Evolutionary conservation across 2,113 vertebrate genomes (phyloP).

Genomic region (Podiceps cristatus): DNA sequence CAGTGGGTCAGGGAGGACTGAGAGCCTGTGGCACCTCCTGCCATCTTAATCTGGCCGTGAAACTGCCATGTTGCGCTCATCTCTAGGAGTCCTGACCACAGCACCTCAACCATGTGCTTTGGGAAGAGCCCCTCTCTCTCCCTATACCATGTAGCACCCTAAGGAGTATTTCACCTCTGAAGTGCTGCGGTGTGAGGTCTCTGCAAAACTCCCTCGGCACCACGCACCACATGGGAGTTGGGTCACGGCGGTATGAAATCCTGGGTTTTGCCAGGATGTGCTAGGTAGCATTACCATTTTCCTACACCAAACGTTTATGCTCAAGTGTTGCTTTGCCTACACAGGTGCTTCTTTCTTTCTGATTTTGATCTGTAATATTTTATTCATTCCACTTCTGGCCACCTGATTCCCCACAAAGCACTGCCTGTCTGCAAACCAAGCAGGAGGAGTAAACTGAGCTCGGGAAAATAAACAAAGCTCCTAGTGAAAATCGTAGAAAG

Average conservation of each 20-base stretch:
- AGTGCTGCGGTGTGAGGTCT: fast-evolving
- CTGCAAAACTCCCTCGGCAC: not conserved
- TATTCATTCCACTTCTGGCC: not conserved
- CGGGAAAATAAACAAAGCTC: not conserved
- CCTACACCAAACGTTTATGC: not conserved
- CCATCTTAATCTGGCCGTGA: not conserved
- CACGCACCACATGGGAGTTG: fast-evolving
- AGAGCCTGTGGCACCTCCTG: not conserved
- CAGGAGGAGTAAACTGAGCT: not conserved
- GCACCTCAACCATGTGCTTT: fast-evolving
- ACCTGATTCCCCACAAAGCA: not conserved
- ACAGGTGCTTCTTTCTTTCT: not conserved
- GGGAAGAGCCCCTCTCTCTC: not conserved
- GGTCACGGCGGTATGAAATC: fast-evolving
- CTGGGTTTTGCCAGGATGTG: not conserved
- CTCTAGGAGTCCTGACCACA: not conserved
- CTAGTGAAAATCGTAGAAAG: not conserved
- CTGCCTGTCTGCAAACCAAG: not conserved
- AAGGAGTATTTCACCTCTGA: not conserved
- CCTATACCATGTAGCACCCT: no score
- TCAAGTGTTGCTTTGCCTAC: not conserved
- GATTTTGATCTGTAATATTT: not conserved
- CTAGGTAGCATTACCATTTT: not conserved
- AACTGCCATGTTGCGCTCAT: fast-evolving
- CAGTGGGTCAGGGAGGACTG: fast-evolving